Conservation (phyloP, 2,113 vertebrate species). For the Campylorhamphus procurvoides region DNA sequence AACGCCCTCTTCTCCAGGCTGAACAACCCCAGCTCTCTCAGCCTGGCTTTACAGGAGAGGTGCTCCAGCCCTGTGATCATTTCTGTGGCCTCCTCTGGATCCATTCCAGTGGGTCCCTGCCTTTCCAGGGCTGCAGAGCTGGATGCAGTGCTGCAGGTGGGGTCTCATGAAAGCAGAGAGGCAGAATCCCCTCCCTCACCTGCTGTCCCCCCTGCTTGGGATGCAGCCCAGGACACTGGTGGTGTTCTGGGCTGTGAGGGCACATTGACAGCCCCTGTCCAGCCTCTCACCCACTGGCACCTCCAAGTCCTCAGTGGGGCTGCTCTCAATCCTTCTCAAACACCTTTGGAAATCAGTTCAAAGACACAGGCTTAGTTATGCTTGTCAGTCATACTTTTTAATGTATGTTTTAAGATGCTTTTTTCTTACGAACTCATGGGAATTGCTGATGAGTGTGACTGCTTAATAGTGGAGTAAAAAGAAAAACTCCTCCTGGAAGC, state of each 20-base stretch:
- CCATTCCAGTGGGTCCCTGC: no score
- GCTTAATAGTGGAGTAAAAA: slow-evolving; percentile 7
- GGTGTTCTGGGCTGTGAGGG: not conserved
- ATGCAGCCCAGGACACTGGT: not conserved
- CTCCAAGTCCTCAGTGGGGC: not conserved
- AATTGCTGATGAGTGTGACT: not conserved
- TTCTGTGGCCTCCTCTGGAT: not conserved
- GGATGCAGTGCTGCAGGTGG: not conserved
- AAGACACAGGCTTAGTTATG: not conserved
- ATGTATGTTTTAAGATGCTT: slow-evolving; percentile 19
- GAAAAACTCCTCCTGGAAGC: not conserved
- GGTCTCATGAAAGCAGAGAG: not conserved
- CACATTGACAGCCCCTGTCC: fast-evolving
- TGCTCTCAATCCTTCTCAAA: not conserved
- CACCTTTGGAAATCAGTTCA: slow-evolving; percentile 22
- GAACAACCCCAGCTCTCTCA: not conserved
- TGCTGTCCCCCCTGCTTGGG: not conserved
- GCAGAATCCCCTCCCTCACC: not conserved
- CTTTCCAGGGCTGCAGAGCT: no score
- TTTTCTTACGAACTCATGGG: not conserved
- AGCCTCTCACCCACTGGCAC: not conserved
- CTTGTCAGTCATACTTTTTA: slow-evolving; percentile 32
- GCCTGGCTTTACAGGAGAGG: not conserved
- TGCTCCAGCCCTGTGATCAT: not conserved
- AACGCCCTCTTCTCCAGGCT: not conserved